Conservation (phyloP, 1,140 invertebrate species). For the Drosophila melanogaster region Release_6_plus_ISO1_MT NT_033777.3:15672001-15672500, state of each 20-base stretch:
- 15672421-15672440: conserved; percentile 23
- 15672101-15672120: conserved; percentile 67
- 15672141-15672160: conserved; percentile 80
- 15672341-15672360: not conserved
- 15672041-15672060: conserved; percentile 87
- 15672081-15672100: conserved; percentile 86
- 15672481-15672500: conserved; percentile 64
- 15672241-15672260: not conserved
- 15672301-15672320: no score
- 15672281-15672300: not conserved
- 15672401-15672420: conserved; percentile 42
- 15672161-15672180: conserved; percentile 85
- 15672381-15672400: conserved; percentile 52
- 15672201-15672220: no score
- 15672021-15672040: conserved; percentile 86
- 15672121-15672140: conserved; percentile 78
- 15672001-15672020: conserved; percentile 81
- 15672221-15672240: no score
- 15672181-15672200: conserved; percentile 76
- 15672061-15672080: conserved; percentile 86
- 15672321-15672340: not conserved
- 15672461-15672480: conserved; percentile 46
- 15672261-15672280: not conserved
- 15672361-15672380: conserved; percentile 7
- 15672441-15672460: conserved; percentile 55